Base-by-base conservation (phyloP, 37 sponge, comb jelly and placozoan genomes). In the Chondrilla cf. caribensis region DNA sequence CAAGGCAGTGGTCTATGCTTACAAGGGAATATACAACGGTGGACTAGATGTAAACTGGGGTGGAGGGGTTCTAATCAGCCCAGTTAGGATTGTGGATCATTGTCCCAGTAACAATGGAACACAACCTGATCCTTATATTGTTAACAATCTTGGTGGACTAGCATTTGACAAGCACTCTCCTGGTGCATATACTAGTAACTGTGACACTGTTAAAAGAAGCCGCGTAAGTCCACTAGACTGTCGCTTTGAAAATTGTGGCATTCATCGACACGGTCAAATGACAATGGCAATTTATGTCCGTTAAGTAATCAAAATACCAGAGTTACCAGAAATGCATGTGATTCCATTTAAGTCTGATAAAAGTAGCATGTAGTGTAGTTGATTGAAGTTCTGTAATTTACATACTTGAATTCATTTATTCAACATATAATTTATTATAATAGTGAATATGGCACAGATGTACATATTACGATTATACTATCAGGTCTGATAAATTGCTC, bases 281-380 rank as follows among this genome's bases (percentile, higher is more conserved):
- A 73, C 76, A 73, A 43, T 73, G 21, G 76, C 76, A 35, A 73
- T 73, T 18, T 73, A 73, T 38, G 76, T 39, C 44, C 76, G 76
- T n/a, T 73, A 73, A 21, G 70, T 36, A n/a, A 68, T 68, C n/a
- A n/a, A 68, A 68, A 15, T 37, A 22, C n/a, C n/a, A n/a, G n/a
- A 37, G 21, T 43, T 47, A 76, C 60, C 60, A 26, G 25, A 9
- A 9, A 3, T 5, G 7, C 25, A 26, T 59, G 60, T n/a, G n/a
- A n/a, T n/a, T n/a, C n/a, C n/a, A n/a, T n/a, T n/a, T n/a, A n/a
- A n/a, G n/a, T n/a, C n/a, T n/a, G n/a, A n/a, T n/a, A n/a, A n/a
- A n/a, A n/a, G n/a, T n/a, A n/a, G n/a, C n/a, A n/a, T n/a, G n/a
- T n/a, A n/a, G n/a, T n/a, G n/a, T n/a, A n/a, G n/a, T n/a, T n/a